phyloP scores from a whole-genome alignment of 2,888 invertebrate genomes.

The Timema podura region DNA sequence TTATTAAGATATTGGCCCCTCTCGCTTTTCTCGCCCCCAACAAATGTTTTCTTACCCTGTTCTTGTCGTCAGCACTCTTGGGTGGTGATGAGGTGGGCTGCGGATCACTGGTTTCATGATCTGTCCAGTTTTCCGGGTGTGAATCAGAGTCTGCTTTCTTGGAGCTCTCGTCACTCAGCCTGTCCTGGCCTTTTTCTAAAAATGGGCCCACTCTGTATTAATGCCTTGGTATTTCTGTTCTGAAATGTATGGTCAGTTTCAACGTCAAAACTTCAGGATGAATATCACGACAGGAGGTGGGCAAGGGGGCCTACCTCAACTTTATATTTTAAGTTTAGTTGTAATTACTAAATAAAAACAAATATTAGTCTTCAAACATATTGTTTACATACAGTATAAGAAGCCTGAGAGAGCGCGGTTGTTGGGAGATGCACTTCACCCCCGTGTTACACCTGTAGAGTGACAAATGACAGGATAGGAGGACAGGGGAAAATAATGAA shows the following conservation, averaged over 20 bases:
- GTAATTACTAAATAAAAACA: too few species aligned
- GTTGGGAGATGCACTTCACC: too few species aligned
- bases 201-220: constrained; percentile 23
- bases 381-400: too few species aligned
- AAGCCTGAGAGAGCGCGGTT: too few species aligned
- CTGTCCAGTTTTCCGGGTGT: constrained; percentile 56
- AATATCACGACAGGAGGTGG: not conserved
- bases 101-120: constrained; percentile 66
- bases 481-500: too few species aligned
- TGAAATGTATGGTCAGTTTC: not conserved
- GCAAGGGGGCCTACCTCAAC: too few species aligned
- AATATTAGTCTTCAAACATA: too few species aligned
- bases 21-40: too few species aligned
- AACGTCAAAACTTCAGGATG: not conserved
- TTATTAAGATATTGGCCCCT: too few species aligned
- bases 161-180: constrained; percentile 54
- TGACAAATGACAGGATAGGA: too few species aligned
- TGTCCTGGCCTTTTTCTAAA: constrained; percentile 48
- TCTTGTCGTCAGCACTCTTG: constrained; percentile 37
- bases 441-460: too few species aligned
- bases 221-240: not conserved
- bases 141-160: constrained; percentile 54
- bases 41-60: constrained; percentile 31
- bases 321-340: too few species aligned
- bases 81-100: constrained; percentile 54